Percentiles rank a stretch among this genome's conserved stretches.
These are phyloP conservation scores for Cercopithecus neglectus DNA, from an alignment of 2,797 vertebrate genomes.

Conservation along the genomic window DNA sequence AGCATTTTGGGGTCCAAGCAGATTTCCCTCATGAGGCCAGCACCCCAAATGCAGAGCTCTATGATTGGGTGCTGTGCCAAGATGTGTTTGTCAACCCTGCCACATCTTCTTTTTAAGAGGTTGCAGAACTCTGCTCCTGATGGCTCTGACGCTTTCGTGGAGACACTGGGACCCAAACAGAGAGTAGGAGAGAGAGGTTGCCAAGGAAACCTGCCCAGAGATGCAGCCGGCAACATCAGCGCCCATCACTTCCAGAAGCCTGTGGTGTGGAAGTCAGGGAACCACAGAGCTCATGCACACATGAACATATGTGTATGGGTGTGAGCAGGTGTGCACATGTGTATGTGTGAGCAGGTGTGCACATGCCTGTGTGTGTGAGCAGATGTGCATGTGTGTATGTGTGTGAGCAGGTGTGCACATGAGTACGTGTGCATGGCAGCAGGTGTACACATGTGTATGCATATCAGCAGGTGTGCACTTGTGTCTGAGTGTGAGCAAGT, in stretches of 20 bases:
- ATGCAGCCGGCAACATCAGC: accelerated
- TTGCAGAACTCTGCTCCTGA: accelerated
- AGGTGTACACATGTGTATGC: no score
- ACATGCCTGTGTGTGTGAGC: no score
- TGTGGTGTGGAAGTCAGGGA: accelerated
- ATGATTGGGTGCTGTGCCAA: accelerated
- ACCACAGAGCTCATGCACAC: no score
- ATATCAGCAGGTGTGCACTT: no score
- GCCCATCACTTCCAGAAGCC: accelerated
- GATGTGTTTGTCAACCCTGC: accelerated
- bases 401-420: no score
- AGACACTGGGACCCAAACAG: neutral
- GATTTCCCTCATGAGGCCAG: accelerated
- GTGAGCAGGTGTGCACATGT: no score
- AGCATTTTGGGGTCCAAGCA: accelerated
- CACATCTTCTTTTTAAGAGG: neutral
- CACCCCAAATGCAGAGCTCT: accelerated
- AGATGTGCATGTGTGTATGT: no score
- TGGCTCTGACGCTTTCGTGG: no score
- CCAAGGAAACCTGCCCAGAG: neutral
- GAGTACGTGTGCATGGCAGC: no score
- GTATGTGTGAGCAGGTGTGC: no score
- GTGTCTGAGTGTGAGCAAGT: no score
- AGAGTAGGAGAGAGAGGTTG: accelerated
- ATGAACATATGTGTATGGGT: neutral